Base-by-base conservation (phyloP, 2,797 vertebrate species). In the Pseudomugil tenellus region DNA sequence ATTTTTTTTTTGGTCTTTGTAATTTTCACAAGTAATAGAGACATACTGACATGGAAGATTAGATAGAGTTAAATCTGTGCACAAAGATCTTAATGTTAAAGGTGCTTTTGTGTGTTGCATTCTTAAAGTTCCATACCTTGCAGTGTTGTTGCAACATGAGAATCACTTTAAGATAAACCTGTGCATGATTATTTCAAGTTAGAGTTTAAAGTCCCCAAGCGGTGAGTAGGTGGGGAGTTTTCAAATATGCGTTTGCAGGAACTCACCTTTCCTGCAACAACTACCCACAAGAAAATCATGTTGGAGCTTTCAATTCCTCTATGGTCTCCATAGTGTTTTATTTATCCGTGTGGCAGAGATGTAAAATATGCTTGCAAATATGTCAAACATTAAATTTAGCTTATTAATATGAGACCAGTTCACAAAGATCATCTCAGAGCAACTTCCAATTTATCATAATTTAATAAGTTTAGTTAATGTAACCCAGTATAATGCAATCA, bases 141-240 rank as follows among this genome's bases (percentile, higher is more conserved):
- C 17, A 8, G 14, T 23, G 6, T 10, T 61, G 32, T 58, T 54
- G 26, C 2, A 17, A 46, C 51, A 14, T 14, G 14, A 6, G 26
- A 32, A 17, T 25, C 57, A 53, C n/a, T 55, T 26, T 58, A 37
- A 77, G 75, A 84, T 74, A 77, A 80, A 83, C 75, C 51, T 34
- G 64, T 55, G 48, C 73, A 59, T 59, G 72, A 69, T 65, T 64
- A 72, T 72, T 80, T 81, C 58, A 51, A 62, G 65, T 31, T 73
- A 37, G 35, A 39, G 67, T 81, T 49, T 72, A 61, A 49, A 28
- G 63, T 70, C 69, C 73, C 67, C 86, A 91, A 89, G 84, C 89
- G 86, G 77, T 90, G 86, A 84, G 87, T 91, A 82, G 89, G 87
- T 71, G 79, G 58, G 70, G 72, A 81, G 72, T 83, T 85, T 80